Evolutionary conservation across 2,888 invertebrate species (phyloP).

Genomic region (Drosophila falleni): DNA sequence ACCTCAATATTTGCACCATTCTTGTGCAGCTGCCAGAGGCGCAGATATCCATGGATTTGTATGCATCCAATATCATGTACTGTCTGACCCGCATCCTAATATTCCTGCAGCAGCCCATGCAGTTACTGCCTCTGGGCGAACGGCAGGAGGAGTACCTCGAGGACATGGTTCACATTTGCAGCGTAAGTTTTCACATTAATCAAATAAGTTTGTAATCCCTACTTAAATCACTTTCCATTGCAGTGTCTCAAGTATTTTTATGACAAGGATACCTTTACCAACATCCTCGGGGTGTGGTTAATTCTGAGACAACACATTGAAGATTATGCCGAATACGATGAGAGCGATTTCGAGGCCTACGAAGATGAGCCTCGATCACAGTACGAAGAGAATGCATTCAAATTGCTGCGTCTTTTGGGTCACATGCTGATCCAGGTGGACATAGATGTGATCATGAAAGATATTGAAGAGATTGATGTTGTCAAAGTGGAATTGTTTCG

Average conservation of each 20-base stretch:
- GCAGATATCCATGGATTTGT: conserved; percentile 69
- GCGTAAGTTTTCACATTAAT: conserved; percentile 49
- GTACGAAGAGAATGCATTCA: conserved; percentile 60
- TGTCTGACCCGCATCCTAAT: conserved; percentile 82
- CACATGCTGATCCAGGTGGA: conserved; percentile 51
- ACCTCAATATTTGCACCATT: conserved; percentile 84
- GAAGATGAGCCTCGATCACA: conserved; percentile 72
- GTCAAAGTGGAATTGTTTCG: conserved; percentile 47
- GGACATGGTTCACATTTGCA: conserved; percentile 81
- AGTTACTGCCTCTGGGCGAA: conserved; percentile 80
- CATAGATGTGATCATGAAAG: conserved; percentile 15
- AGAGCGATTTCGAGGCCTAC: conserved; percentile 73
- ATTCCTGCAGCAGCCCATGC: conserved; percentile 79
- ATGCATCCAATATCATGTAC: conserved; percentile 71
- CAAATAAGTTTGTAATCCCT: not conserved
- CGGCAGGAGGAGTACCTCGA: conserved; percentile 84
- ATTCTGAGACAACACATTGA: conserved; percentile 56
- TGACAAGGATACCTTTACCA: conserved; percentile 76
- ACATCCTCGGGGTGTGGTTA: conserved; percentile 82
- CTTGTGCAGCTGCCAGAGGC: conserved; percentile 83
- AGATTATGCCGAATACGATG: conserved; percentile 40
- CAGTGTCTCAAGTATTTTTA: conserved; percentile 83
- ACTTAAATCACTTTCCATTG: conserved; percentile 9
- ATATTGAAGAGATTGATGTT: conserved; percentile 50
- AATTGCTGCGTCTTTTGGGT: conserved; percentile 60